A percentile compares a stretch with the other conserved stretches of the same genome.
These are phyloP conservation scores for Callinectes sapidus DNA, from an alignment of 2,888 invertebrate genomes.

Conservation along the genomic window DNA sequence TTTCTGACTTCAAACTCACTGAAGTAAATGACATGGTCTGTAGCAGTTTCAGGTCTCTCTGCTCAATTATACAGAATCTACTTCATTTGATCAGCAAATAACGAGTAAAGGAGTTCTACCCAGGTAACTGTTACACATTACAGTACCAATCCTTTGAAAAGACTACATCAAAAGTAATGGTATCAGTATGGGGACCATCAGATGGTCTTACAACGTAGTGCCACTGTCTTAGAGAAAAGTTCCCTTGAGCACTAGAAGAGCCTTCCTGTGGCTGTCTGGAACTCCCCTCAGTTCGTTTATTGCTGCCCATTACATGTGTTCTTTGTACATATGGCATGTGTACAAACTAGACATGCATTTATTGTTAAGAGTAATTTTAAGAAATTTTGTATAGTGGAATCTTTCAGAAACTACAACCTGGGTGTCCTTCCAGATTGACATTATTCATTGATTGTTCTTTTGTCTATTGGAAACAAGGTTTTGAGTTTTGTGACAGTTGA, in stretches of 20 bases:
- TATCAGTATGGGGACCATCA: background rate
- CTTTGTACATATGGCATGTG: slow-evolving; percentile 43
- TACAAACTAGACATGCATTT: slow-evolving; percentile 51
- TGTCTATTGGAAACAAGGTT: background rate
- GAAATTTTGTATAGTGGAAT: slow-evolving; percentile 56
- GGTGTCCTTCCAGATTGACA: slow-evolving; percentile 41
- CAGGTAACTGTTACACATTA: background rate
- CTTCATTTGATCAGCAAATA: slow-evolving; percentile 39
- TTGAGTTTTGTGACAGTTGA: slow-evolving; percentile 32
- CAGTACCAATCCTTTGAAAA: background rate
- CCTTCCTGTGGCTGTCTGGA: background rate
- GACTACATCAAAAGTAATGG: background rate
- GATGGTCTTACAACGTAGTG: background rate
- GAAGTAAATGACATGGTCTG: background rate
- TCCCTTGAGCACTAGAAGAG: background rate
- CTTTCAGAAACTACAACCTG: slow-evolving; percentile 19
- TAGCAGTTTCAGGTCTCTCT: slow-evolving; percentile 49
- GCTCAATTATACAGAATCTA: slow-evolving; percentile 53
- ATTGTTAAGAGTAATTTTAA: slow-evolving; percentile 56
- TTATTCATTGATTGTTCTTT: slow-evolving; percentile 35
- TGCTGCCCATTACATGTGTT: slow-evolving; percentile 50
- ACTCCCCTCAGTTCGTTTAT: slow-evolving; percentile 28
- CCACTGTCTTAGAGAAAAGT: background rate
- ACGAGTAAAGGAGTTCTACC: slow-evolving; percentile 31
- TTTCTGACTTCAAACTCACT: background rate